Evolutionary conservation across 1,140 invertebrate genomes (phyloP).

Genomic region (Scaptomyza pallida): DNA sequence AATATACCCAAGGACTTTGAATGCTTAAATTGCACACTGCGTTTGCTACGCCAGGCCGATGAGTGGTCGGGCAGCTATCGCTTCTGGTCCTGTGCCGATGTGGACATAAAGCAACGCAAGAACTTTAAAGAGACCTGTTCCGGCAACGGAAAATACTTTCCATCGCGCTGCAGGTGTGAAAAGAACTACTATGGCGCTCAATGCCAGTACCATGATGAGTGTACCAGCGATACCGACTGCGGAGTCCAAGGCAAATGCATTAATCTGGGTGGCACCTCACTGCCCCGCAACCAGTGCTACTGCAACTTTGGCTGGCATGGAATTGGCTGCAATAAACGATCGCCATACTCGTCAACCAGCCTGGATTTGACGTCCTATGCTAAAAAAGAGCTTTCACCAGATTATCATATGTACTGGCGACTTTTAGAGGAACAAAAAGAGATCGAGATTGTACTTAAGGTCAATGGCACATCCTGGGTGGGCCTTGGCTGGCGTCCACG

Average conservation of each 20-base stretch:
- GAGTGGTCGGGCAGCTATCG: constrained; percentile 94
- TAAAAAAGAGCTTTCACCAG: constrained; percentile 88
- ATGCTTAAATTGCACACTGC: constrained; percentile 95
- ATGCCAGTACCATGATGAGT: constrained; percentile 95
- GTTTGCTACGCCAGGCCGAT: constrained; percentile 93
- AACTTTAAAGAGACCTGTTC: constrained; percentile 92
- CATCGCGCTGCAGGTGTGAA: constrained; percentile 92
- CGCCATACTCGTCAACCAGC: constrained; percentile 87
- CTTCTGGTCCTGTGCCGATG: constrained; percentile 98
- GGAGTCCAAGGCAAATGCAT: constrained; percentile 93
- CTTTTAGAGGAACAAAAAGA: constrained; percentile 91
- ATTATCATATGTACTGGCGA: constrained; percentile 92
- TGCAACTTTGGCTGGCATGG: constrained; percentile 95
- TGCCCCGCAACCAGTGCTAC: constrained; percentile 94
- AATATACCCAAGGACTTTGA: constrained; percentile 92
- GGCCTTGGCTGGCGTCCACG: constrained; percentile 93
- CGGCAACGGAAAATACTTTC: constrained; percentile 90
- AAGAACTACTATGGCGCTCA: constrained; percentile 91
- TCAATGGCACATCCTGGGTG: constrained; percentile 93
- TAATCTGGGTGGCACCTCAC: constrained; percentile 90
- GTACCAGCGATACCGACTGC: constrained; percentile 92
- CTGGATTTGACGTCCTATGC: constrained; percentile 89
- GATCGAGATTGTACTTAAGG: constrained; percentile 92
- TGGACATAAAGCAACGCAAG: constrained; percentile 91
- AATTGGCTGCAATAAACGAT: constrained; percentile 90